Base-by-base conservation (phyloP, 64 coral and sea anemone species). In the Porites australiensis region DNA sequence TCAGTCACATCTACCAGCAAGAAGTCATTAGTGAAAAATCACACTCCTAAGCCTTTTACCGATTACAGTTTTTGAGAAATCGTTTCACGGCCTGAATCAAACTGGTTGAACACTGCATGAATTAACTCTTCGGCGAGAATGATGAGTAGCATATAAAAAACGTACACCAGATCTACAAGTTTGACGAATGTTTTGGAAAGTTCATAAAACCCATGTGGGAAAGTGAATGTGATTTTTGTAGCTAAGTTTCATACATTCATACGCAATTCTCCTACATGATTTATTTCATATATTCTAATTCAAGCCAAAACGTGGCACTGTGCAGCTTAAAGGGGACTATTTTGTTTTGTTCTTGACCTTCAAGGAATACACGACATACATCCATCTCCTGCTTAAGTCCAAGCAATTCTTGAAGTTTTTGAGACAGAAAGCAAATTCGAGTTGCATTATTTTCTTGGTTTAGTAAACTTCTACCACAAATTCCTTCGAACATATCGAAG, bases 61-160 rank as follows among this genome's bases (percentile, higher is more conserved):
- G 92, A 46, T 62, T 93, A 10, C 92, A 75, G 4, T 93, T 88
- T 80, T 80, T 64, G 73, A 90, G 47, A 79, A 64, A 21, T 64
- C 79, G 18, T 16, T 90, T 16, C 1, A 67, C 9, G 88, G 88
- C 37, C 61, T 90, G 43, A 48, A 6, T 54, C 61, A 90, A 64
- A 69, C 53, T 60, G 75, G 37, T 8, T 10, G n/a, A 3, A 79
- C 79, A 13, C 74, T 79, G 54, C 79, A 95, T 58, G 71, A 90
- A 50, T 64, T 90, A 21, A 58, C 90, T 19, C 50, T 95, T 6
- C 9, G 79, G 87, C 2, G 11, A 8, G 8, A 86, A 64, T 67
- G 93, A 90, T 48, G 20, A 6, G 13, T 13, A 89, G 15, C 70
- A 88, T 11, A 13, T 44, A 19, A 5, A 86, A 19, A 69, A 87